Evolutionary conservation across 1,140 invertebrate species (phyloP).

Genomic region (Bombus consobrinus): DNA sequence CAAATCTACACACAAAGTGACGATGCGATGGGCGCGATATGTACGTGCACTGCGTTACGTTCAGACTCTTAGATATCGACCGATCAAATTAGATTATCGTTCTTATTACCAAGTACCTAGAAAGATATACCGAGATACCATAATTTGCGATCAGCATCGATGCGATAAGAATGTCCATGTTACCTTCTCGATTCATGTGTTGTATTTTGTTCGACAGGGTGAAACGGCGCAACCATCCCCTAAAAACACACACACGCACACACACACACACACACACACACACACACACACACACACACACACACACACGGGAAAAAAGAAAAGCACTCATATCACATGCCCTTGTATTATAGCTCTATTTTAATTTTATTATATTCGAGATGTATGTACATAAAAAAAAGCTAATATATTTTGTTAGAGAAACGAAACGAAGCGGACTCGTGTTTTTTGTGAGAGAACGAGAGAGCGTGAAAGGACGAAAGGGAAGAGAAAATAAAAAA

Average conservation of each 20-base stretch:
- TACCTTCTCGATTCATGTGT: conserved; percentile 37
- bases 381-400: conserved; percentile 78
- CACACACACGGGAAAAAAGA: not conserved
- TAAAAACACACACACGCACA: no score
- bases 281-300: not conserved
- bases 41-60: conserved; percentile 30
- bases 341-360: conserved; percentile 76
- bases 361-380: conserved; percentile 72
- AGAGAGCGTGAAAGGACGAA: conserved; percentile 18
- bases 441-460: conserved; percentile 31
- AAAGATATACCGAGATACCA: conserved; percentile 54
- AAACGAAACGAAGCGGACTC: conserved; percentile 38
- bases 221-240: conserved; percentile 10
- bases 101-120: conserved; percentile 63
- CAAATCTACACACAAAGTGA: not conserved
- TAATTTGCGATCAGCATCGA: conserved; percentile 36
- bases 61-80: conserved; percentile 48
- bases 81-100: conserved; percentile 58
- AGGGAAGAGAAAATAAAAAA: not conserved
- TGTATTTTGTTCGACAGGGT: conserved; percentile 24
- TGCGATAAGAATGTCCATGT: conserved; percentile 10
- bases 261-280: no score
- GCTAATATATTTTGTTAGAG: conserved; percentile 81
- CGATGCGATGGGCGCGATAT: not conserved
- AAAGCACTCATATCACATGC: conserved; percentile 55